A percentile compares a stretch with the other conserved stretches of the same genome.
phyloP scores from a whole-genome alignment of 2,888 invertebrate genomes.

The Myopa testacea region DNA sequence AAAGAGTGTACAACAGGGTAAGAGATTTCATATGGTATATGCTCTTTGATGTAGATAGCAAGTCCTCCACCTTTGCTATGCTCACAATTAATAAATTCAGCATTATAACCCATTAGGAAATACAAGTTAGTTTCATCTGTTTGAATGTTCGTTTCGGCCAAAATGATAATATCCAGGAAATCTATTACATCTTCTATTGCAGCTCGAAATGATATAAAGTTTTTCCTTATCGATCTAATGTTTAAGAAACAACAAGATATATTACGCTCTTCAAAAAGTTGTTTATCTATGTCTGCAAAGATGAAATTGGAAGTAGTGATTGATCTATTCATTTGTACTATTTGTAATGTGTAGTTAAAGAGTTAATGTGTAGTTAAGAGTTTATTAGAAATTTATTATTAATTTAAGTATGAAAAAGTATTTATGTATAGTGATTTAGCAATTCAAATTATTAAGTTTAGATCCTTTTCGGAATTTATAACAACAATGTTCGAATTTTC shows the following conservation, averaged over 20 bases:
- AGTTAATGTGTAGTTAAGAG: too few relatives aligned
- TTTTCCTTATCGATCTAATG: conserved; percentile 2
- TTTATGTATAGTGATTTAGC: background rate
- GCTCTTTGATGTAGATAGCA: background rate
- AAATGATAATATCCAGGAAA: background rate
- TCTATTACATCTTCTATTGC: background rate
- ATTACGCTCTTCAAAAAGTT: background rate
- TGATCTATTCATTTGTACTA: background rate
- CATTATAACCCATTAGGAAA: background rate
- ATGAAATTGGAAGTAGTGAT: background rate
- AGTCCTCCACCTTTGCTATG: conserved; percentile 3
- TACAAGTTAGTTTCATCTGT: conserved; percentile 7
- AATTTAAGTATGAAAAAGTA: background rate
- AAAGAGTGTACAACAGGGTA: background rate
- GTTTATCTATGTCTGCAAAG: background rate
- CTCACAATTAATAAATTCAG: conserved; percentile 3
- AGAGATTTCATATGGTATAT: background rate
- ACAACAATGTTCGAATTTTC: background rate
- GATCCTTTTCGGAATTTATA: conserved; percentile 15
- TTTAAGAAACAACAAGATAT: background rate
- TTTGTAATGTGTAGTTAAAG: background rate
- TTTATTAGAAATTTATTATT: background rate
- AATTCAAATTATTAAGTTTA: background rate
- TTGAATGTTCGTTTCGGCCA: conserved; percentile 8
- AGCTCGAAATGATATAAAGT: conserved; percentile 2